Evolutionary conservation across 1,140 invertebrate genomes (phyloP), one percentile per base, ranked within the genome.

Genomic region (Calycopis cecrops): DNA sequence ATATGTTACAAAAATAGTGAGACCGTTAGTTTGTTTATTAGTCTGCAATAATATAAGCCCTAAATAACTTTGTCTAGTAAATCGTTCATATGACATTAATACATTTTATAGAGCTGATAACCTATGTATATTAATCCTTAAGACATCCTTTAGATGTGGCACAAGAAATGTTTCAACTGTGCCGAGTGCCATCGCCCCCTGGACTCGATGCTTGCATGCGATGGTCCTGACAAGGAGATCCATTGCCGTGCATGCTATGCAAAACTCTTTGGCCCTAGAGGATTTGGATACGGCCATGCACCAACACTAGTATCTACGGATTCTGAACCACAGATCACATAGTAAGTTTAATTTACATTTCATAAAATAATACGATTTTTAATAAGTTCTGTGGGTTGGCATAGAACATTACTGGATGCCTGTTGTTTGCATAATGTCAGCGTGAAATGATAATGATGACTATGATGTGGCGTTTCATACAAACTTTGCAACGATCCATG

Each of bases 101-200:
- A 28, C 21, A 28, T 6, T 28, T 28, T 28, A 28, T 28, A 28
- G 21, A 28, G 21, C 2, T 3, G 21, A 7, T 3, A 9, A 44
- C 14, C 12, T 14, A 44, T 52, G n/a, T 40, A 14, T 12, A 33
- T 34, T 52, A 40, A 16, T 53, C n/a, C 16, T 53, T 21, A 14
- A 44, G 9, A 44, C 40, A 44, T 44, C 44, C 38, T 56, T 9
- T 38, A 94, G 91, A 95, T 96, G 92, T 98, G 96, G 96, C 97
- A 98, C 88, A 97, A 96, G 87, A 94, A 93, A 75, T 98, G 96
- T 87, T 98, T 97, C 90, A 96, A 93, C 86, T 98, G 96, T 75
- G 90, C 92, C 52, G 94, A 96, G 76, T 99, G 98, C 79, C 95
- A 97, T 75, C 93, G 98, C 63, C 95, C 97, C 35, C 86, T 99